Percentiles rank a stretch among this genome's conserved stretches.
phyloP scores from a whole-genome alignment of 2,797 vertebrate genomes.

The Erpetoichthys calabaricus region DNA sequence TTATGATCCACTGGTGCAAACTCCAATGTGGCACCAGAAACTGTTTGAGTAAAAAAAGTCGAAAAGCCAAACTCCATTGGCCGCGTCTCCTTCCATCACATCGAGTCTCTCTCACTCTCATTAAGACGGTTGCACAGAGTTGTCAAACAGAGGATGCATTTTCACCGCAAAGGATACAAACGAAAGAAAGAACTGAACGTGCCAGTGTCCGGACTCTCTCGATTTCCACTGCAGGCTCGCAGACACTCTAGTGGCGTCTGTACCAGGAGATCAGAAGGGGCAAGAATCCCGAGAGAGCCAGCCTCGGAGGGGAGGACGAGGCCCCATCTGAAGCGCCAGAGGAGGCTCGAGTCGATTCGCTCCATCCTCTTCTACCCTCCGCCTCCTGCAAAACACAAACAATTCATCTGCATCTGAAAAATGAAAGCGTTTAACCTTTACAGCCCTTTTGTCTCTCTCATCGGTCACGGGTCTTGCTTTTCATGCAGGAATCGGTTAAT shows the following conservation, averaged over 20 bases:
- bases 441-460: conserved; percentile 5
- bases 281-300: conserved; percentile 19
- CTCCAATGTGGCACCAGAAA: no score
- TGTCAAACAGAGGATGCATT: no score
- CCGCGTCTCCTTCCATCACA: no score
- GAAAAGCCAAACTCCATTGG: no score
- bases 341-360: conserved; percentile 54
- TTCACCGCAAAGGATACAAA: neutral
- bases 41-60: no score
- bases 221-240: neutral
- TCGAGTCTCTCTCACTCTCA: no score
- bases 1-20: no score
- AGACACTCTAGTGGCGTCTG: neutral
- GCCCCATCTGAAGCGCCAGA: conserved; percentile 48
- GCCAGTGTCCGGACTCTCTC: no score
- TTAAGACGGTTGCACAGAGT: no score
- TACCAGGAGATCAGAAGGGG: conserved; percentile 21
- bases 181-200: no score
- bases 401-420: neutral
- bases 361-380: conserved; percentile 40
- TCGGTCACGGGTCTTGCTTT: conserved; percentile 2
- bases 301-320: conserved; percentile 14
- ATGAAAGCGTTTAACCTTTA: neutral
- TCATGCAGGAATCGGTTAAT: no score
- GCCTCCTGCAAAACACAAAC: conserved; percentile 23